These are phyloP conservation scores for Aricia artaxerxes DNA, from an alignment of 2,888 invertebrate genomes.

Conservation along the genomic window DNA sequence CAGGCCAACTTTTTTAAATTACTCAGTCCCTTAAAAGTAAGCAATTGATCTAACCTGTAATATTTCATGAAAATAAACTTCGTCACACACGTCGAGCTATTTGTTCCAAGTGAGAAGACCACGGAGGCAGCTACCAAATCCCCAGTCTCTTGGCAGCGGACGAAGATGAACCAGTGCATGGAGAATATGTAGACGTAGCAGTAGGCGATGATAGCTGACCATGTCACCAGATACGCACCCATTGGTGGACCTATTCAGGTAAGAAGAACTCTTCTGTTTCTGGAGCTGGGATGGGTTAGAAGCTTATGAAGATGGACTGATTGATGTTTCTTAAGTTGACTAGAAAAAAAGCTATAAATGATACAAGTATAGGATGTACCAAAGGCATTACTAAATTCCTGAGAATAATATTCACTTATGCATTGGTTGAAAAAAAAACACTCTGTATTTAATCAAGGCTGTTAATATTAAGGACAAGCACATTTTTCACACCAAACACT, in stretches of 20 bases:
- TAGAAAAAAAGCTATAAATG: too few species aligned
- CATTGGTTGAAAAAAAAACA: too few species aligned
- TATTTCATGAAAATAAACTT: conserved; percentile 53
- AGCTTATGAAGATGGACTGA: neutral
- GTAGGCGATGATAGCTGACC: conserved; percentile 41
- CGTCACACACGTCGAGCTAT: conserved; percentile 50
- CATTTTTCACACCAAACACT: too few species aligned
- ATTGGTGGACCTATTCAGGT: neutral
- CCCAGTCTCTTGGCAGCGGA: conserved; percentile 46
- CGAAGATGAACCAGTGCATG: conserved; percentile 53
- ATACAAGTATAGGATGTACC: neutral
- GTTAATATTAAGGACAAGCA: too few species aligned
- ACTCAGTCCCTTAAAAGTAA: too few species aligned
- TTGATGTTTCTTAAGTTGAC: too few species aligned
- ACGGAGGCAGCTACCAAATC: conserved; percentile 48
- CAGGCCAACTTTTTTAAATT: too few species aligned
- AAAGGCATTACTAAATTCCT: too few species aligned
- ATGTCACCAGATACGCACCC: neutral
- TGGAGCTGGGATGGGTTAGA: too few species aligned
- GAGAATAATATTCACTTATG: too few species aligned
- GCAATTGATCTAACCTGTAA: conserved; percentile 44
- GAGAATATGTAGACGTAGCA: conserved; percentile 55
- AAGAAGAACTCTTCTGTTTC: neutral
- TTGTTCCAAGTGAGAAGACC: conserved; percentile 50
- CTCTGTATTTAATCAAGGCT: too few species aligned